Evolutionary conservation across 2,113 vertebrate genomes (phyloP).

Genomic region (Plestiodon gilberti): DNA sequence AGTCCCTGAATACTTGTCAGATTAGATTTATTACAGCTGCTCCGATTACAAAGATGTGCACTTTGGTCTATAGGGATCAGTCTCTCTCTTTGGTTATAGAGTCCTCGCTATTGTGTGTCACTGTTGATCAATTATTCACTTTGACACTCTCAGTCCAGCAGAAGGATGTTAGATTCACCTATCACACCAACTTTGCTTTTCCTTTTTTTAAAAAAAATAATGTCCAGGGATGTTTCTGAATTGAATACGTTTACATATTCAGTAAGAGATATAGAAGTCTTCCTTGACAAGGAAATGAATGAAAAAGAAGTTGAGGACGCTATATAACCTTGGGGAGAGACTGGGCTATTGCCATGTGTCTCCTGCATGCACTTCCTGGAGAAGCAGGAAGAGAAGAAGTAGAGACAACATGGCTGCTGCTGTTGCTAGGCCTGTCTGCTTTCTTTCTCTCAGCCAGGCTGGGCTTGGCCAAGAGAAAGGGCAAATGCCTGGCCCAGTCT

Average conservation of each 20-base stretch:
- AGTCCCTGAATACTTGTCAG: conserved; percentile 81
- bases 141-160: conserved; percentile 54
- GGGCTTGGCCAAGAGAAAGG: too few species aligned
- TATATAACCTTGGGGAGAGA: background rate
- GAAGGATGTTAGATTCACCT: conserved; percentile 32
- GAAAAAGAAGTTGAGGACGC: background rate
- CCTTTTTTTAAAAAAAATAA: background rate
- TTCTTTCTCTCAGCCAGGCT: too few species aligned
- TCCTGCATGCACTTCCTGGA: too few species aligned
- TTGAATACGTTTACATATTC: background rate
- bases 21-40: conserved; percentile 76
- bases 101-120: conserved; percentile 67
- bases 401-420: too few species aligned
- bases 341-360: too few species aligned
- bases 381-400: too few species aligned
- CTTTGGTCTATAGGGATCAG: conserved; percentile 70
- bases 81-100: conserved; percentile 57
- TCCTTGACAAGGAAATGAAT: background rate
- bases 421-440: too few species aligned
- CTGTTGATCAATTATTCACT: conserved; percentile 68
- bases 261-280: background rate
- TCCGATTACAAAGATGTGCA: conserved; percentile 64
- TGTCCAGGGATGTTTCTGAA: background rate
- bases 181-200: conserved; percentile 25
- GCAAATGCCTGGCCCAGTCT: too few species aligned